Conservation (phyloP, 2,113 vertebrate species). For the Zapornia atra region DNA sequence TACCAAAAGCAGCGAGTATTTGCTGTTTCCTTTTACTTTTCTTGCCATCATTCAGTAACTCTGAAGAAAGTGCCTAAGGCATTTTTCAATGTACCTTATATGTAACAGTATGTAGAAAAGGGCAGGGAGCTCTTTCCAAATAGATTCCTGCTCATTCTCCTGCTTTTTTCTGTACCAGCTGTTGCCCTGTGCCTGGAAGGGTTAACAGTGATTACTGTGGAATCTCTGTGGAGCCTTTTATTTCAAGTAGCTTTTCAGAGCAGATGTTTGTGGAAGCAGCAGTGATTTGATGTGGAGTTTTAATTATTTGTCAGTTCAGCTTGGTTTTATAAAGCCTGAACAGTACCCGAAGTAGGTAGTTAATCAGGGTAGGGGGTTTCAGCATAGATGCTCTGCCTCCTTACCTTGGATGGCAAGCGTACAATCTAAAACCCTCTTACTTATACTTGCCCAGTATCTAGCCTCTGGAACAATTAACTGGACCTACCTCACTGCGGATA, state of each 20-base stretch:
- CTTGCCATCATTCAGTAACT: not conserved
- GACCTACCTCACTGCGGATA: not conserved
- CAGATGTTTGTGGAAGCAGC: not conserved
- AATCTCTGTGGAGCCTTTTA: not conserved
- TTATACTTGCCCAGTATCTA: not conserved
- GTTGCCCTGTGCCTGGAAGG: not conserved
- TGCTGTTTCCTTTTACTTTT: not conserved
- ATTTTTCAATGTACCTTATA: not conserved
- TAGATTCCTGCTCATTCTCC: not conserved
- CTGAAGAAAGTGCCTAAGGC: not conserved
- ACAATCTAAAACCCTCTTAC: not conserved
- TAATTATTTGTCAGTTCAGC: constrained; percentile 20
- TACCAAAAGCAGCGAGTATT: not conserved
- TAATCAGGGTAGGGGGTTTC: not conserved
- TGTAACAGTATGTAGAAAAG: not conserved
- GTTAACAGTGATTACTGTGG: not conserved
- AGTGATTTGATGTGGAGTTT: constrained; percentile 3
- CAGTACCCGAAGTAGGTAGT: not conserved
- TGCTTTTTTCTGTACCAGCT: not conserved
- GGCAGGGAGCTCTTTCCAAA: not conserved
- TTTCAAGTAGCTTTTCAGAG: constrained; percentile 9
- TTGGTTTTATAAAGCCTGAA: not conserved
- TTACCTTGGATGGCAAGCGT: not conserved
- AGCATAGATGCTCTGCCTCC: not conserved
- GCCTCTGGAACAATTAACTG: not conserved